Percentiles rank a stretch among this genome's conserved stretches.
These are phyloP conservation scores for Troides aeacus DNA, from an alignment of 2,888 invertebrate genomes.

Conservation along the genomic window DNA sequence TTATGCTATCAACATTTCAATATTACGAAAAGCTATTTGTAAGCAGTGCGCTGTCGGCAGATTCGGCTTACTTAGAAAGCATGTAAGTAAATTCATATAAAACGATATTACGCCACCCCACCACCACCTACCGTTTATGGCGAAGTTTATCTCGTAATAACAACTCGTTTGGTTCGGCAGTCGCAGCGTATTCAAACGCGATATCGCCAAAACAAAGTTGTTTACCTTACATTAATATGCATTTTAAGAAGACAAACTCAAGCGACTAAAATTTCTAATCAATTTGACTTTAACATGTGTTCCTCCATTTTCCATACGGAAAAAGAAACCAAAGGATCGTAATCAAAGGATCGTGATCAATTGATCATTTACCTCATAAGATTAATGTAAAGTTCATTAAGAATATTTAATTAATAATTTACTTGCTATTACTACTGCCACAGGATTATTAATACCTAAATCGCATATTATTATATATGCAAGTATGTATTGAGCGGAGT, in stretches of 20 bases:
- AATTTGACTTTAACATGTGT: not conserved
- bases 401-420: no score
- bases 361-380: no score
- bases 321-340: no score
- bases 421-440: no score
- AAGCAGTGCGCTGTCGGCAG: not conserved
- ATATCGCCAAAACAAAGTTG: conserved; percentile 67
- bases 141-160: conserved; percentile 76
- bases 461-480: no score
- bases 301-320: no score
- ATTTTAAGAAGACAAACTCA: not conserved
- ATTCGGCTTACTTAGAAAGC: conserved; percentile 58
- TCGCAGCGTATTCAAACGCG: conserved; percentile 63
- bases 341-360: no score
- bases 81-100: conserved; percentile 38
- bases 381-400: no score
- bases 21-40: not conserved
- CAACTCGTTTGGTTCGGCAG: conserved; percentile 73
- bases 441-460: no score
- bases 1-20: not conserved
- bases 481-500: no score
- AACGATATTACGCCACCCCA: conserved; percentile 43
- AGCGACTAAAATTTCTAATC: not conserved
- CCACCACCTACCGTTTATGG: conserved; percentile 69
- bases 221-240: conserved; percentile 29